Evolutionary conservation across 2,797 vertebrate species (phyloP).

Genomic region (Sternotherus odoratus): DNA sequence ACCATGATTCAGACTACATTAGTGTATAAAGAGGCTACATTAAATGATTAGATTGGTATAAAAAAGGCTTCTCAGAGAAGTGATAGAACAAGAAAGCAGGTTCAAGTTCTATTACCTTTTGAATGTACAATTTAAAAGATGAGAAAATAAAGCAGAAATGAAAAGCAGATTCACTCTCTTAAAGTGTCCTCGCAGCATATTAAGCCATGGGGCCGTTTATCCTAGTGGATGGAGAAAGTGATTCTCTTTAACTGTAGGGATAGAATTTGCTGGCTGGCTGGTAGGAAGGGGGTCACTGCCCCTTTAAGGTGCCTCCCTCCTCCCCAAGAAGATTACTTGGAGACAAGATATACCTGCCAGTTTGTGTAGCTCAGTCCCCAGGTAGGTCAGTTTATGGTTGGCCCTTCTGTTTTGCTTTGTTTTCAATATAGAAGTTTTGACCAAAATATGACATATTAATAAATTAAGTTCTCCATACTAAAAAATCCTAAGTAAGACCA

Average conservation of each 20-base stretch:
- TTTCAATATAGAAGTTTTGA: not conserved
- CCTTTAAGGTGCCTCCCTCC: not conserved
- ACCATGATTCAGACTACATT: conserved; percentile 13
- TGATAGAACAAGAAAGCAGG: conserved; percentile 13
- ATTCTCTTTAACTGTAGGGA: not conserved
- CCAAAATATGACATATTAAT: not conserved
- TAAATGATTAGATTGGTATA: conserved; percentile 7
- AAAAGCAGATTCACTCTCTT: not conserved
- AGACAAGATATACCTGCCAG: not conserved
- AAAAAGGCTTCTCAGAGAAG: conserved; percentile 37
- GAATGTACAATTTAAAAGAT: not conserved
- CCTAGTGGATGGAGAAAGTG: not conserved
- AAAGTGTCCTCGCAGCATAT: not conserved
- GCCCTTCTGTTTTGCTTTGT: not conserved
- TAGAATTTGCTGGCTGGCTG: not conserved
- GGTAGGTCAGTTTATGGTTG: not conserved
- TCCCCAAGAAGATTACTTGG: not conserved
- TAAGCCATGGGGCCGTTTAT: not conserved
- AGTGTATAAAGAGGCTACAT: conserved; percentile 19
- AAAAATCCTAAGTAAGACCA: not conserved
- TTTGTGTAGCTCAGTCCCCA: not conserved
- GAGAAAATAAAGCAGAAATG: conserved; percentile 44
- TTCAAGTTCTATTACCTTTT: conserved; percentile 45
- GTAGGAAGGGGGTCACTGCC: not conserved
- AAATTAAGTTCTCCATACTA: not conserved